Conservation (phyloP, 2,113 vertebrate genomes). For the Leptodactylus fuscus region DNA sequence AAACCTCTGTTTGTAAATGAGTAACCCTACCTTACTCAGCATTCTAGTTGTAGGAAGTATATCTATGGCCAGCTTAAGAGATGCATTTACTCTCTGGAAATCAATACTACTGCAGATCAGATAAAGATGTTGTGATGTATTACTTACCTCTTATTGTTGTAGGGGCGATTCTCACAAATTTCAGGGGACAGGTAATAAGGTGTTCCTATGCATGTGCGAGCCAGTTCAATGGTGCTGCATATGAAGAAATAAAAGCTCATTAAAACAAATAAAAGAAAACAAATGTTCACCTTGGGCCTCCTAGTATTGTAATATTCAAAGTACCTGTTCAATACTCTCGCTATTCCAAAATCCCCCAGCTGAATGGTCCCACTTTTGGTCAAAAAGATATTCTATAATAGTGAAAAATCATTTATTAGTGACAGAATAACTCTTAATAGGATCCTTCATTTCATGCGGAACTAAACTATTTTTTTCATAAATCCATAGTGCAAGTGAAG, state of each 20-base stretch:
- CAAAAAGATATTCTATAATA: conserved; percentile 93
- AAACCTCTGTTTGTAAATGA: too few species aligned
- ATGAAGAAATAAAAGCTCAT: conserved; percentile 53
- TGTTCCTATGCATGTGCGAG: conserved; percentile 95
- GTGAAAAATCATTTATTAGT: conserved; percentile 21
- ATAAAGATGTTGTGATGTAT: too few species aligned
- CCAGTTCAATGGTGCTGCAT: conserved; percentile 91
- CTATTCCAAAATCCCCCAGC: conserved; percentile 97
- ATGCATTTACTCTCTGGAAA: too few species aligned
- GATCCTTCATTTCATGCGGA: too few species aligned
- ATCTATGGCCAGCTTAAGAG: too few species aligned
- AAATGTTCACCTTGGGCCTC: not conserved
- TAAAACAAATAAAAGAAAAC: conserved; percentile 37
- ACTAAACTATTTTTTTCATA: too few species aligned
- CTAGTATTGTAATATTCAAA: not conserved
- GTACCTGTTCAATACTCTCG: conserved; percentile 96
- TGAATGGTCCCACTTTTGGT: conserved; percentile 96
- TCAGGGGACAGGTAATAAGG: conserved; percentile 97
- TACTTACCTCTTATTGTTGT: conserved; percentile 98
- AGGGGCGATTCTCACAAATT: conserved; percentile 98
- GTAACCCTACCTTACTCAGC: too few species aligned
- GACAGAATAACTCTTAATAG: not conserved
- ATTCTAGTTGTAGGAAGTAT: too few species aligned
- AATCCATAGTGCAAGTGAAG: too few species aligned
- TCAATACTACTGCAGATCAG: too few species aligned